Evolutionary conservation across 2,888 invertebrate species (phyloP).

Genomic region (Phalera bucephala): DNA sequence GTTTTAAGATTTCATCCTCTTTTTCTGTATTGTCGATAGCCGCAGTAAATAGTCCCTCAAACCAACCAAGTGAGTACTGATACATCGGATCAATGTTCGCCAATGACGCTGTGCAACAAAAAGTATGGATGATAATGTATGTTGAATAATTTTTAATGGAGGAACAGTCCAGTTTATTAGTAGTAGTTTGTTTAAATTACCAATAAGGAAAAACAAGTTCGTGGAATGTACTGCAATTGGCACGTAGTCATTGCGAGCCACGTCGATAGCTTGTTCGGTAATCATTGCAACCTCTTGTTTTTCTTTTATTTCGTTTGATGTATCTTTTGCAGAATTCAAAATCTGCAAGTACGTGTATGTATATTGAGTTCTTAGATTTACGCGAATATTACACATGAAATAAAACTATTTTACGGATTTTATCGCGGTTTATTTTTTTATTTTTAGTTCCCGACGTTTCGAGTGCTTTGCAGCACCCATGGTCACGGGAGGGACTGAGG

Average conservation of each 20-base stretch:
- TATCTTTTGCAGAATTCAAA: constrained; percentile 93
- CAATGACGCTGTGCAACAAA: constrained; percentile 84
- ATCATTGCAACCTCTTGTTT: constrained; percentile 95
- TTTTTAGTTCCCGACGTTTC: too few relatives aligned
- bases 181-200: constrained; percentile 63
- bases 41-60: constrained; percentile 92
- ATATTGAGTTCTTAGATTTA: too few relatives aligned
- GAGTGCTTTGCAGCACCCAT: too few relatives aligned
- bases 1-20: constrained; percentile 89
- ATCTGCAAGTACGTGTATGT: constrained; percentile 65
- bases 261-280: constrained; percentile 95
- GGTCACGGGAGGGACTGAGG: too few relatives aligned
- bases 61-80: constrained; percentile 97
- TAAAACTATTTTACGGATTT: too few relatives aligned
- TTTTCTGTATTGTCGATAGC: constrained; percentile 94
- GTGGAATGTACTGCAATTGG: constrained; percentile 95
- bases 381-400: too few relatives aligned
- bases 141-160: not conserved
- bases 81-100: constrained; percentile 98
- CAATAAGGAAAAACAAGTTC: constrained; percentile 94
- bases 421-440: too few relatives aligned
- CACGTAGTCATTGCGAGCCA: constrained; percentile 92
- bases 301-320: constrained; percentile 95
- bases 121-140: too few relatives aligned
- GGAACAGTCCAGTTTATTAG: too few relatives aligned